Base-by-base conservation (phyloP, 2,888 invertebrate species). In the Periphyllus acericola region DNA sequence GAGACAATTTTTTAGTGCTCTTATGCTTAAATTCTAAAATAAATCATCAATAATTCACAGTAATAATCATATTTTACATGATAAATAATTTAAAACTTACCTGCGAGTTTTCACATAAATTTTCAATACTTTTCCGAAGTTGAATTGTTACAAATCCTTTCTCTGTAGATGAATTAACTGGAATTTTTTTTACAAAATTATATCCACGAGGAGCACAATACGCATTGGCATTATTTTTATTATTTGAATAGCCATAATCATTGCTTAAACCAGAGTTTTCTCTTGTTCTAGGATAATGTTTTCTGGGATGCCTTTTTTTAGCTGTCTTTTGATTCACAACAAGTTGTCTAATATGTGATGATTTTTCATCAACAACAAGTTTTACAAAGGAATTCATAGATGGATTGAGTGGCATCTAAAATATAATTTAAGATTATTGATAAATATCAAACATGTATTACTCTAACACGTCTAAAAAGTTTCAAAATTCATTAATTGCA, bases 261-360 rank as follows among this genome's bases (percentile, higher is more conserved):
- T n/a, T 25, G 6, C 21, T 21, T 60, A 8, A 60, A 21, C 0
- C 17, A 0, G 6, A 8, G 11, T 46, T 46, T 14, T 14, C 11
- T 14, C 32, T 75, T 46, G 1, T 9, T 11, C 0, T 0, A 0
- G 25, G 1, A n/a, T 5, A 25, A 55, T 52, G 17, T 17, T 34
- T 66, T 87, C 11, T 81, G 46, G 66, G 17, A 74, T 29, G 34
- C 0, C 9, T 25, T 34, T n/a, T 81, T 66, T 87, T 81, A 19
- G n/a, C 55, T 34, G 4, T 11, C n/a, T 81, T 87, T 81, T 87
- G 87, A 32, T 75, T 87, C 0, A 46, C 1, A 32, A 87, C 46
- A n/a, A 87, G 74, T 40, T 87, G 40, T 74, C 80, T 75, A 1
- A 87, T 14, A 46, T 87, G 87, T 66, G 40, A 40, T 46, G 66